Base-by-base conservation (phyloP, 2,797 vertebrate genomes). In the Varecia variegata region DNA sequence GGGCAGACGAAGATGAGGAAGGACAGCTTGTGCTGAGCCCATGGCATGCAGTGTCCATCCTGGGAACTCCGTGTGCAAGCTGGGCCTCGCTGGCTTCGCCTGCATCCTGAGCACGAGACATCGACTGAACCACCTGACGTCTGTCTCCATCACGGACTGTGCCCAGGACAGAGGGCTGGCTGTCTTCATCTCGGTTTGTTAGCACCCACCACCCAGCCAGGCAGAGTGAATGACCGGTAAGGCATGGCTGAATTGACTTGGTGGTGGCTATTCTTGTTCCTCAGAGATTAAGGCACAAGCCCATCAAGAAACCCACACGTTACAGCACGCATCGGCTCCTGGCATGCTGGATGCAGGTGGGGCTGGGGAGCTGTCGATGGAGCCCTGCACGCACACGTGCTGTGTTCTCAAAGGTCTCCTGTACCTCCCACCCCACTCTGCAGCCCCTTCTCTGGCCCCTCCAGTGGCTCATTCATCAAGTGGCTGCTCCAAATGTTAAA, bases 331-430 rank as follows among this genome's bases (percentile, higher is more conserved):
- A 15, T 58, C 30, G 9, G 20, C 43, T 38, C 32, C 86, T 12
- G 2, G 14, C 30, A 25, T 11, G 17, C 21, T 0, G 35, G 2
- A 6, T 1, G 23, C 20, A 27, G 65, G 18, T 3, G 4, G 68
- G 47, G 23, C 43, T 76, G 79, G 0, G 43, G 58, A 23, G 32
- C 17, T 1, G 2, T 20, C 4, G 7, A 40, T 13, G 43, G 35
- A 5, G 0, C 3, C 50, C 4, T 30, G 1, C 21, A 0, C 0
- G 0, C 1, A 14, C 32, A n/a, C 6, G n/a, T 8, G 25, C 13
- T 73, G 52, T 43, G 60, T 71, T 83, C 35, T 13, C 76, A 52
- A 5, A 50, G 52, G 18, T 50, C 40, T 32, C 43, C 35, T 76
- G n/a, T 45, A 47, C 58, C 5, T 0, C 0, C 6, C 9, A 0